Evolutionary conservation across 2,888 invertebrate genomes (phyloP), one percentile per base, ranked within the genome.

Genomic region (Rhorus exstirpatorius): DNA sequence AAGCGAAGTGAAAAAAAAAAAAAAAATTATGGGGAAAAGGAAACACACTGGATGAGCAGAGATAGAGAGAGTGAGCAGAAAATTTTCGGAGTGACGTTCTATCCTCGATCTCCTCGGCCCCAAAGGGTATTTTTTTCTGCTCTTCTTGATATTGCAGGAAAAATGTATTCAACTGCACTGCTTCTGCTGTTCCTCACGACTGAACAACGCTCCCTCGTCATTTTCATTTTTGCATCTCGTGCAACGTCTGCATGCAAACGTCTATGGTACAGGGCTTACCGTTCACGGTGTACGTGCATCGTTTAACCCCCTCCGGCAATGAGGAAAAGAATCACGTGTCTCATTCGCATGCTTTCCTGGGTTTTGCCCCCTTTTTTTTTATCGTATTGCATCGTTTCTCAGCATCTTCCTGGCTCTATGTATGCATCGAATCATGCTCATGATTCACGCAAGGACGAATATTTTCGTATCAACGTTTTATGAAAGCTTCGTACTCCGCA

Each of bases 41-140:
- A 49, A 1, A 14, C 17, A 35, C 49, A n/a, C n/a, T n/a, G n/a
- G n/a, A n/a, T n/a, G n/a, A n/a, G n/a, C n/a, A n/a, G 41, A 77
- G 61, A 61, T 38, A 31, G 49, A 38, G 49, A 38, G 46, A 46
- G 38, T 3, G n/a, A 31, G 31, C 12, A 14, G 10, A n/a, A 68
- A 60, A 68, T 60, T 68, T 60, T 58, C 49, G 31, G 67, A 49
- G 46, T 60, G 67, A 35, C 67, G 67, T 63, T n/a, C 38, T 17
- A 55, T 74, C 51, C 51, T 75, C 75, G 8, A 12, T 67, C 53
- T 65, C 46, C 55, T 58, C 58, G 19, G 67, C 75, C 65, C 46
- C 46, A 46, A 58, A 58, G 44, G 8, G 31, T 44, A 46, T 67
- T 65, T 35, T n/a, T 67, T 75, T 75, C 76, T 58, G 46, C 46